A percentile compares a stretch with the other conserved stretches of the same genome.
Conservation (phyloP, 2,888 invertebrate genomes). For the Microctonus hyperodae region DNA sequence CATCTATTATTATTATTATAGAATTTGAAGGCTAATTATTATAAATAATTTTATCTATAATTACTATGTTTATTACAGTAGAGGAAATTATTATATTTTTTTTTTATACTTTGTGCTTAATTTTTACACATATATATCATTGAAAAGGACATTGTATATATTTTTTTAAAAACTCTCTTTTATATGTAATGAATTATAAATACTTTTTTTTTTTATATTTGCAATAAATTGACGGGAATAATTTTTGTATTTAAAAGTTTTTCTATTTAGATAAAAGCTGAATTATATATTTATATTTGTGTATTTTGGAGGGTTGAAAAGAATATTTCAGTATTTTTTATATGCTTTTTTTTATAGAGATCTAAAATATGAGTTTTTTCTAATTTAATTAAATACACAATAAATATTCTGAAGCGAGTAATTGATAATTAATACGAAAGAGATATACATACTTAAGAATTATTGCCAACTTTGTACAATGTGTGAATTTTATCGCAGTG, state of each 20-base stretch:
- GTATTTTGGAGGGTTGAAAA: not conserved
- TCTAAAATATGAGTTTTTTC: not conserved
- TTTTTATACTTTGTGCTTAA: not conserved
- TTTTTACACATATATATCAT: not conserved
- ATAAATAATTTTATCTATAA: not conserved
- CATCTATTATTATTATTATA: not conserved
- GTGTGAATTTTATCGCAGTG: conserved; percentile 36
- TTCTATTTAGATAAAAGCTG: not conserved
- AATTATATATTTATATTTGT: too few species aligned
- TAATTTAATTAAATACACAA: not conserved
- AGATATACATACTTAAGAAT: conserved; percentile 56
- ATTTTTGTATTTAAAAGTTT: not conserved
- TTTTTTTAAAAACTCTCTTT: too few species aligned
- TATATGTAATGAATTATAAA: too few species aligned
- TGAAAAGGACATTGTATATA: conserved; percentile 59
- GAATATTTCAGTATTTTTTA: not conserved
- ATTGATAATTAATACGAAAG: conserved; percentile 58
- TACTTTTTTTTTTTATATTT: too few species aligned
- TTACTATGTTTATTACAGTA: not conserved
- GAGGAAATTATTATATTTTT: not conserved
- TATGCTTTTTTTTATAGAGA: not conserved
- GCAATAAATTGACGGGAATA: too few species aligned
- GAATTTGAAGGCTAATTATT: not conserved
- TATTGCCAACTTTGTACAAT: conserved; percentile 67
- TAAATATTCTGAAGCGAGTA: conserved; percentile 35